phyloP scores from a whole-genome alignment of 2,113 vertebrate genomes.

The Emydocephalus ijimae region DNA sequence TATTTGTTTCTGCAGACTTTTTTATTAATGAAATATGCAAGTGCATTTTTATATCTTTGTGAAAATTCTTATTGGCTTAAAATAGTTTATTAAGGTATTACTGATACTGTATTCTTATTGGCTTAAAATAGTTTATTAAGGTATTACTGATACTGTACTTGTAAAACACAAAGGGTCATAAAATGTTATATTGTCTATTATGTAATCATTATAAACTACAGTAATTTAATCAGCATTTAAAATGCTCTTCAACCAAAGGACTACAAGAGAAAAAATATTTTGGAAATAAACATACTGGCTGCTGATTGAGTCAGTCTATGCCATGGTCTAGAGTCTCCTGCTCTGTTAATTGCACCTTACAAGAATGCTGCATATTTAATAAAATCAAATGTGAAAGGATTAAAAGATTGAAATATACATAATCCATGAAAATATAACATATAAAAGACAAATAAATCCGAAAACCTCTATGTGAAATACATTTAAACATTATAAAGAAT shows the following conservation, averaged over 20 bases:
- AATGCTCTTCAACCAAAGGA: conserved; percentile 53
- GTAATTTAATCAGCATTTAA: conserved; percentile 67
- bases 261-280: conserved; percentile 47
- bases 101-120: conserved; percentile 13
- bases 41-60: neutral
- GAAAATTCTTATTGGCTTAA: conserved; percentile 38
- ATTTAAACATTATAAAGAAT: conserved; percentile 62
- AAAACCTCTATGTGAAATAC: conserved; percentile 34
- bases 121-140: conserved; percentile 40
- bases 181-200: conserved; percentile 48
- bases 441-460: neutral
- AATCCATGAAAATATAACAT: conserved; percentile 56
- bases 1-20: neutral
- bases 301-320: conserved; percentile 55
- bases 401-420: conserved; percentile 59
- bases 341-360: conserved; percentile 63
- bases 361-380: conserved; percentile 64
- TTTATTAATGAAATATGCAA: neutral
- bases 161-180: conserved; percentile 43
- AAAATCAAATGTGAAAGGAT: conserved; percentile 71
- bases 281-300: conserved; percentile 44
- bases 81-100: conserved; percentile 28
- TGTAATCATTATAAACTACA: conserved; percentile 47
- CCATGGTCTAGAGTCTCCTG: conserved; percentile 59
- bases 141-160: neutral